Base-by-base conservation (phyloP, 2,888 invertebrate species). In the Apotomis capreana region DNA sequence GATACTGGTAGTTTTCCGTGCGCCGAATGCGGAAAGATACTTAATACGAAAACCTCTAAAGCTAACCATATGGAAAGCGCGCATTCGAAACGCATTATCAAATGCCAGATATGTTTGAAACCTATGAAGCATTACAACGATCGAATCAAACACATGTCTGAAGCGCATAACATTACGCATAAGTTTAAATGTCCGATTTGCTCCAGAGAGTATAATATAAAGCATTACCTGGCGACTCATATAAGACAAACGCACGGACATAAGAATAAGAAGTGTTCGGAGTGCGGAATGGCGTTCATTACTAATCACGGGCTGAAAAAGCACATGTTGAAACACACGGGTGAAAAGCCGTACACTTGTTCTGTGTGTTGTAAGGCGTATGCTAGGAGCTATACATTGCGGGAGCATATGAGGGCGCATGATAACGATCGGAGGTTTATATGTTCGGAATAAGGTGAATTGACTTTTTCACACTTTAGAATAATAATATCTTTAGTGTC, bases 261-360 rank as follows among this genome's bases (percentile, higher is more conserved):
- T 81, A 94, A 84, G 79, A 92, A 87, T 81, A 94, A 88, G 78
- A 94, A 86, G 78, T 94, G 94, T 74, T 62, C 78, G 0, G 88
- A 92, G 12, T 94, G 94, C 76, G 87, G 87, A 0, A 93, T 92
- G 85, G 92, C 91, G 26, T 94, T 94, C 77, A 90, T 89, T 65
- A 89, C 90, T 0, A 93, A 92, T 64, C 89, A 92, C 74, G 90
- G 90, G 3, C 80, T 94, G 52, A 93, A 92, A 67, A 90, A 90
- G 58, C 94, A 94, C 71, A 90, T 91, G 89, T 78, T 88, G 26
- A 90, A 88, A 65, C 94, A 94, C 74, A 85, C 86, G 0, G 91
- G 89, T 0, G 79, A 86, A 2, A 92, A 91, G 70, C 89, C 90
- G 1, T 91, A 81, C 73, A 79, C 83, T 13, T 94, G 94, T 75